Conservation (phyloP, 2,888 invertebrate genomes). For the Balanococcus diminutus region DNA sequence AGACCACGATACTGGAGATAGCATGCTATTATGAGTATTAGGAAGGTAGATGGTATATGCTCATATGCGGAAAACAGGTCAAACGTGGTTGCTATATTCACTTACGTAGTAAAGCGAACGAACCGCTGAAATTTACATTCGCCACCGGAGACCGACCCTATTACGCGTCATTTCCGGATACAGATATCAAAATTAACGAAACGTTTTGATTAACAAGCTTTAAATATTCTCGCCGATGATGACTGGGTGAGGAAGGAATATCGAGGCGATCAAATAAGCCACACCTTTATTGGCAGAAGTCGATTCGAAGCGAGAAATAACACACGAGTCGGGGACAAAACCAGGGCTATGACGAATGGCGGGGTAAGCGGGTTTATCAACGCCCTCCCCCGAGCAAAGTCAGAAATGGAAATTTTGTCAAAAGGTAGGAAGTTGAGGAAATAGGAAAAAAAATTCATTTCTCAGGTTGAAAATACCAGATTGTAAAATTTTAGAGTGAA, state of each 20-base stretch:
- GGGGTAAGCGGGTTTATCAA: no score
- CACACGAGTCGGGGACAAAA: no score
- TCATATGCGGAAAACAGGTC: not conserved
- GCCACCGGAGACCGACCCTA: conserved; percentile 11
- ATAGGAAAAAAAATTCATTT: no score
- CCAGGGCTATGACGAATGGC: no score
- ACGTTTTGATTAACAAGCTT: not conserved
- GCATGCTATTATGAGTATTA: not conserved
- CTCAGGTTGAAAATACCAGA: no score
- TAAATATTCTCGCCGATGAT: not conserved
- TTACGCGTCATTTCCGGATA: not conserved
- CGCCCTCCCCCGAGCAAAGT: no score
- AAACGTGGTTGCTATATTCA: not conserved
- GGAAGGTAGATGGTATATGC: not conserved
- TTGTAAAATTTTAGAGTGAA: no score
- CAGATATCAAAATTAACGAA: conserved; percentile 5
- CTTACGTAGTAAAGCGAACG: not conserved
- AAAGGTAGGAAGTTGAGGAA: no score
- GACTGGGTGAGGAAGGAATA: not conserved
- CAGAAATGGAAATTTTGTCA: no score
- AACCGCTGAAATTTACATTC: conserved; percentile 11
- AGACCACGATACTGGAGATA: not conserved
- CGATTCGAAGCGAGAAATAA: not conserved
- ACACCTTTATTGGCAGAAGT: no score
- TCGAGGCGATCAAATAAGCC: no score